These are phyloP conservation scores for Microtus richardsoni DNA, from an alignment of 2,113 vertebrate species.

Conservation along the genomic window DNA sequence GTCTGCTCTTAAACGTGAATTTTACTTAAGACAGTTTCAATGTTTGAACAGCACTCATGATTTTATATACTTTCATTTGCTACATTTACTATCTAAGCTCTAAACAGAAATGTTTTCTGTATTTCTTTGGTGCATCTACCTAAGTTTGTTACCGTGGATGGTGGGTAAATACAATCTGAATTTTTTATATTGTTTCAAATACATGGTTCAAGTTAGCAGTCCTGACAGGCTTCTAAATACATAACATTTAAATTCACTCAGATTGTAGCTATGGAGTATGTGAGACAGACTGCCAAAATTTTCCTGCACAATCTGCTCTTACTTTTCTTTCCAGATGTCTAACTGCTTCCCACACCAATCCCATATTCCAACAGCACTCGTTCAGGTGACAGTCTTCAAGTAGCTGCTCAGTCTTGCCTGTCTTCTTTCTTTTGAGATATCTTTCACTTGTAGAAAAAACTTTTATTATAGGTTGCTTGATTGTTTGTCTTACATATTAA, in stretches of 20 bases:
- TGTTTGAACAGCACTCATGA: background rate
- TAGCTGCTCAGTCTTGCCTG: background rate
- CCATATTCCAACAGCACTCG: background rate
- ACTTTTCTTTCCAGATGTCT: conserved; percentile 69
- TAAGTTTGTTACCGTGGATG: background rate
- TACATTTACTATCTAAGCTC: background rate
- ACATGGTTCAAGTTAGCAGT: background rate
- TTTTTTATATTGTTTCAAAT: background rate
- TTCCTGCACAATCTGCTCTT: conserved; percentile 57
- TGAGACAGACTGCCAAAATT: background rate
- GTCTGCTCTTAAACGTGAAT: background rate
- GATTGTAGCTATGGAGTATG: conserved; percentile 32
- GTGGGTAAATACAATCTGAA: background rate
- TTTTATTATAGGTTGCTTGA: background rate
- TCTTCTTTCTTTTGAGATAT: background rate
- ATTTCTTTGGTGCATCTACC: background rate
- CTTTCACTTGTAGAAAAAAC: background rate
- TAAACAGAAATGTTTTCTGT: background rate
- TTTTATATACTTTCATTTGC: background rate
- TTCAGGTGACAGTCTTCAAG: conserved; percentile 47
- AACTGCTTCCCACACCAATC: background rate
- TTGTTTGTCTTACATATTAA: background rate
- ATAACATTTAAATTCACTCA: conserved; percentile 39
- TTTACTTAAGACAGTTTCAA: accelerated
- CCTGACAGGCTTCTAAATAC: background rate